These are phyloP conservation scores for Lota lota DNA, from an alignment of 2,113 vertebrate species.

Conservation along the genomic window DNA sequence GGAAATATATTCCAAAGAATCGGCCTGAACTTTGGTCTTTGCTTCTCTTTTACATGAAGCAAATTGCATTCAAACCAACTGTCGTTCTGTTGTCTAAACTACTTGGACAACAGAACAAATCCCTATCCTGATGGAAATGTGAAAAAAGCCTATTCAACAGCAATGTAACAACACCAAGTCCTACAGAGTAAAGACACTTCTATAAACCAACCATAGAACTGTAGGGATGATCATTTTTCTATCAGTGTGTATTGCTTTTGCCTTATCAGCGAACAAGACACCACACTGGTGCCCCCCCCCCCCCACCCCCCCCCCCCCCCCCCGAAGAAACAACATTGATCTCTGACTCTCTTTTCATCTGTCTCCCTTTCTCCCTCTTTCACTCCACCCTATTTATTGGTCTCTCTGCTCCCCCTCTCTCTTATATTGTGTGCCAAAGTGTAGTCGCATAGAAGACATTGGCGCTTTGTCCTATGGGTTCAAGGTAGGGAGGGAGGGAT, in stretches of 20 bases:
- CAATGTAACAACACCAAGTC: constrained; percentile 39
- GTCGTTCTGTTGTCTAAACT: no score
- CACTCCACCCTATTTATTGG: constrained; percentile 20
- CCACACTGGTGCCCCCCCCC: not conserved
- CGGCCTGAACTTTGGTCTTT: no score
- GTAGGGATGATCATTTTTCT: not conserved
- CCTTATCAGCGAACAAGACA: constrained; percentile 1
- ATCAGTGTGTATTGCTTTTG: no score
- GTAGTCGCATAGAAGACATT: constrained; percentile 50
- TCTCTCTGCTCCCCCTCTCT: constrained; percentile 25
- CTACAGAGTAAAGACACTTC: constrained; percentile 33
- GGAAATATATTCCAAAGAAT: no score
- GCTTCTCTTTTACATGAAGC: no score
- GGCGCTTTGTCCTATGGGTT: constrained; percentile 61
- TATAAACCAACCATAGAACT: constrained; percentile 3
- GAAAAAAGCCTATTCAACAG: constrained; percentile 46
- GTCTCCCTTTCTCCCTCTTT: constrained; percentile 20
- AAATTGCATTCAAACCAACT: no score
- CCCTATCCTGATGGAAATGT: constrained; percentile 56
- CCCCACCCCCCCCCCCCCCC: constrained; percentile 4
- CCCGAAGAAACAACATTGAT: constrained; percentile 9
- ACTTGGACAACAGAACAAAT: no score
- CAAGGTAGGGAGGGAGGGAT: constrained; percentile 35
- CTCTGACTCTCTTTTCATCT: constrained; percentile 13
- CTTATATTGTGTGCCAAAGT: constrained; percentile 46